Percentiles rank a stretch among this genome's conserved stretches.
Conservation (phyloP, 2,113 vertebrate species). For the Heteronetta atricapilla region DNA sequence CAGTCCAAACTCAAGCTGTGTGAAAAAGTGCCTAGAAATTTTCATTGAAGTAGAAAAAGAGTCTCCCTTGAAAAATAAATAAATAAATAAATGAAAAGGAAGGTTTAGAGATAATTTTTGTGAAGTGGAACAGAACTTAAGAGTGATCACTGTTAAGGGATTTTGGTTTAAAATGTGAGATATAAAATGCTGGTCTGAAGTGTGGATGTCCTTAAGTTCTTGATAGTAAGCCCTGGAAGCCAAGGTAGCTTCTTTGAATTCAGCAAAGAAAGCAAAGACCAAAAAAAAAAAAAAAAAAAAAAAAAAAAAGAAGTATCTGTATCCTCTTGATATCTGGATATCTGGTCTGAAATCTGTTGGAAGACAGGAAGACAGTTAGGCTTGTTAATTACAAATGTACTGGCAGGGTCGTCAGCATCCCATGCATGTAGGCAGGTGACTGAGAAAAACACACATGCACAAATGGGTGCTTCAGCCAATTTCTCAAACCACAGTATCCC, state of each 20-base stretch:
- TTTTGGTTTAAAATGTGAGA: background rate
- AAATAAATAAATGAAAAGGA: background rate
- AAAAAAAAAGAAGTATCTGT: background rate
- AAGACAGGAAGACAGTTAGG: background rate
- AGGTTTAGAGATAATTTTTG: background rate
- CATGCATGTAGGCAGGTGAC: background rate
- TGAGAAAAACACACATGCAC: rapidly evolving
- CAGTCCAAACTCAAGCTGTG: background rate
- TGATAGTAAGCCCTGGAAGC: background rate
- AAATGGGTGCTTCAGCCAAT: background rate
- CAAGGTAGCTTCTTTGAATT: background rate
- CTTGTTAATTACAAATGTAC: rapidly evolving
- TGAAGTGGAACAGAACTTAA: background rate
- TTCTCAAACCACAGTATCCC: background rate
- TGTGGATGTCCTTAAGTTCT: background rate
- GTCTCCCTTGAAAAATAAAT: background rate
- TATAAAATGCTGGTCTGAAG: background rate
- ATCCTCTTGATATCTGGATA: background rate
- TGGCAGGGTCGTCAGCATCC: background rate
- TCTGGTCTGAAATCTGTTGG: background rate
- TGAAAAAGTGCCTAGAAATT: background rate
- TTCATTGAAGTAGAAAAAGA: background rate
- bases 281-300: background rate
- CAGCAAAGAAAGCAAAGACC: background rate
- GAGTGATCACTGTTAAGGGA: background rate